Conservation (phyloP, 2,888 invertebrate genomes). For the Cheilosia vulpina region DNA sequence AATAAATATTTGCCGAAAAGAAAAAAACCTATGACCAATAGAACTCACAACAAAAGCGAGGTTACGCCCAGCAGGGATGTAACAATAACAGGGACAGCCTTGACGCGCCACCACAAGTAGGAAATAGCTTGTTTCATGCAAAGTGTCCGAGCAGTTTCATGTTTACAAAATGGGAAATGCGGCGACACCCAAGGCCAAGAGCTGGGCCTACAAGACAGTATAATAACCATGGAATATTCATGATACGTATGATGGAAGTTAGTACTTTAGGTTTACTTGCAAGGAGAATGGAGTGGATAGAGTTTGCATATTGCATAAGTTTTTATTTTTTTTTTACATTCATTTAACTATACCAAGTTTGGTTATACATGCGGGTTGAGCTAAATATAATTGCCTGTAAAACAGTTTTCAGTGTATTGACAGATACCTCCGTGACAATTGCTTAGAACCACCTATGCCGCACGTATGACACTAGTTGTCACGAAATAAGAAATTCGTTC, state of each 20-base stretch:
- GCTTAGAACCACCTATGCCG: neutral
- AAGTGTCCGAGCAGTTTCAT: neutral
- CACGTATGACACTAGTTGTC: too few relatives aligned
- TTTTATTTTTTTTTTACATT: too few relatives aligned
- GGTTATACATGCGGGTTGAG: too few relatives aligned
- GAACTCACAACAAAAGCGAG: slow-evolving; percentile 17
- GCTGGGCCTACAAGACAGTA: neutral
- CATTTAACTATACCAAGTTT: too few relatives aligned
- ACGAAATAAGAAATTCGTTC: too few relatives aligned
- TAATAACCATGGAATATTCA: slow-evolving; percentile 7
- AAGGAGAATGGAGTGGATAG: neutral
- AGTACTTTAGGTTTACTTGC: too few relatives aligned
- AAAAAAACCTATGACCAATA: slow-evolving; percentile 15
- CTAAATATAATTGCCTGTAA: too few relatives aligned
- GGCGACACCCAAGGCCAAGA: slow-evolving; percentile 32
- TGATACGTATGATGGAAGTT: neutral
- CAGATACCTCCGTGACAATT: neutral
- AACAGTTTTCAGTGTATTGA: neutral
- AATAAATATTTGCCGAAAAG: slow-evolving; percentile 19
- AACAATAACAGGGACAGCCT: slow-evolving; percentile 19
- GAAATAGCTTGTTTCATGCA: neutral
- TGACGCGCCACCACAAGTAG: slow-evolving; percentile 8
- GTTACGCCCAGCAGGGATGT: slow-evolving; percentile 56
- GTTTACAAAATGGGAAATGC: slow-evolving; percentile 16
- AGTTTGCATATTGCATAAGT: neutral